These are phyloP conservation scores for Trinectes maculatus DNA, from an alignment of 2,113 vertebrate genomes.

Conservation along the genomic window DNA sequence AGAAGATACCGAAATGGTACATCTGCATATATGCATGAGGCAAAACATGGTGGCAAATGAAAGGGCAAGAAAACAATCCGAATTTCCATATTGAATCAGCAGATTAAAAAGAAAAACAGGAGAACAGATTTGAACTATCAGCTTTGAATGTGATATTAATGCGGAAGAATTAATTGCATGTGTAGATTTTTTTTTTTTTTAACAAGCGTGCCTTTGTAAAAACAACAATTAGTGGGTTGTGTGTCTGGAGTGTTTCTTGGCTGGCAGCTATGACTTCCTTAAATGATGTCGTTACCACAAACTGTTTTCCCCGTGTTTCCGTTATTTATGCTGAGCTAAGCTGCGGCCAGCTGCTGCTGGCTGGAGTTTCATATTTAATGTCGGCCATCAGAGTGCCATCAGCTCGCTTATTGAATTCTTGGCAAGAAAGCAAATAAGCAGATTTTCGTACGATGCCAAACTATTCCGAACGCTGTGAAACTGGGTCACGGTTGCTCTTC, in stretches of 20 bases:
- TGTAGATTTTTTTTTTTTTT: too few species aligned
- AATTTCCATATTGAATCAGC: conserved; percentile 43
- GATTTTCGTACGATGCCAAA: background rate
- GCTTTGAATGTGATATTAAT: background rate
- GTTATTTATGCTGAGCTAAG: background rate
- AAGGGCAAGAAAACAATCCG: conserved; percentile 52
- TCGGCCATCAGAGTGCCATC: background rate
- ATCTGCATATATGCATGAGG: conserved; percentile 72
- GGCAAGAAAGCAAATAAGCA: background rate
- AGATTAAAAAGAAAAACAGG: conserved; percentile 8
- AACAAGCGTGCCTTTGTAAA: background rate
- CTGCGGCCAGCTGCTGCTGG: background rate
- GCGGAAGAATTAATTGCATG: background rate
- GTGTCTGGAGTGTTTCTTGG: background rate
- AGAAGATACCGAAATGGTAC: conserved; percentile 60
- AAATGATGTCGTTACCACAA: background rate
- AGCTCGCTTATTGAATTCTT: background rate
- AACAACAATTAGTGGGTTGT: background rate
- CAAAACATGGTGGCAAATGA: conserved; percentile 35
- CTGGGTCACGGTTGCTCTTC: background rate
- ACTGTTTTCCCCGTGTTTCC: background rate
- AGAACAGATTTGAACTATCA: background rate
- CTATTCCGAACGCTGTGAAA: conserved; percentile 1
- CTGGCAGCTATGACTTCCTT: background rate
- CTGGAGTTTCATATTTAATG: conserved; percentile 3